phyloP scores from a whole-genome alignment of 2,113 vertebrate species.

The Centropus unirufus region DNA sequence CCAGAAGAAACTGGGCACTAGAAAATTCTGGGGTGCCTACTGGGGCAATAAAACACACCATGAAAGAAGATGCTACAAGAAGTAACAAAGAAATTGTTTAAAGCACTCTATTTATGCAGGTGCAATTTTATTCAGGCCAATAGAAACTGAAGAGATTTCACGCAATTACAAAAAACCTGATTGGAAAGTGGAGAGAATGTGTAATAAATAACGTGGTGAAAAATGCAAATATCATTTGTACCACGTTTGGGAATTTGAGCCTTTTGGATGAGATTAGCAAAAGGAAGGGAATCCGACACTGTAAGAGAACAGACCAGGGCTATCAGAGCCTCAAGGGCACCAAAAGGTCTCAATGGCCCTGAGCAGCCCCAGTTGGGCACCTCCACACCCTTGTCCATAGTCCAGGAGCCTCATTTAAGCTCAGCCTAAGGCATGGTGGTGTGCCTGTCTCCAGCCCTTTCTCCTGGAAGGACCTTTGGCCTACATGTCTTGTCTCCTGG shows the following conservation, averaged over 20 bases:
- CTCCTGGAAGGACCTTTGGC: neutral
- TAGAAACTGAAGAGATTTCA: neutral
- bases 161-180: neutral
- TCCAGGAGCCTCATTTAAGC: neutral
- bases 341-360: neutral
- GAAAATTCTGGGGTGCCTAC: neutral
- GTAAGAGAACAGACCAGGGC: neutral
- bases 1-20: neutral
- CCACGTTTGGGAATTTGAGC: neutral
- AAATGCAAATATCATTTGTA: neutral
- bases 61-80: neutral
- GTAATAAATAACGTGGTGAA: neutral
- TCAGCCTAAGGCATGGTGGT: neutral
- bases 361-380: no score
- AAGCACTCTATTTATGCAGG: neutral
- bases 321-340: neutral
- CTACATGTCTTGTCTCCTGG: neutral
- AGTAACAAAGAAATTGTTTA: neutral
- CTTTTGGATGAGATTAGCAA: neutral
- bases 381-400: neutral
- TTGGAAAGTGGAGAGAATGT: neutral
- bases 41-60: neutral
- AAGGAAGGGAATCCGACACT: neutral
- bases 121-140: neutral
- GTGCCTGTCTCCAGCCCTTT: neutral